Evolutionary conservation across 2,888 invertebrate genomes (phyloP), one percentile per base, ranked within the genome.

Genomic region (Byasa hedistus): DNA sequence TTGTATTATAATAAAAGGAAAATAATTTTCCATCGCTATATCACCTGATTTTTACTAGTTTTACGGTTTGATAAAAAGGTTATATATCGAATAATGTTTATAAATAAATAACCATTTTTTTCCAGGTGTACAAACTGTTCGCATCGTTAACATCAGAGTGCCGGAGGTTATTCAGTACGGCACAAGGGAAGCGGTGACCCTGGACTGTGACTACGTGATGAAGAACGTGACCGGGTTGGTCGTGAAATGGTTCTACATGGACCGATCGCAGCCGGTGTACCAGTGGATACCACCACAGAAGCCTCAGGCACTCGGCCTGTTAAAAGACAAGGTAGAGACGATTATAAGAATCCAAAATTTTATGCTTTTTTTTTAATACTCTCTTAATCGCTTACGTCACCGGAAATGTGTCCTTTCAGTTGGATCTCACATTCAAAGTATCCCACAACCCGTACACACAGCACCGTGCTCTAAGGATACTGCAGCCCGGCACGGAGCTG

Each of bases 231-330:
- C 93, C 0, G 95, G 95, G 0, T 85, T 96, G 23, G 95, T 96
- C 3, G 94, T 96, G 12, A 96, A 96, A 81, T 96, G 96, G 96
- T 95, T 94, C 79, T 93, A 93, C 76, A 94, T 93, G 82, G 93
- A 94, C 75, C 93, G 92, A 69, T 91, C 93, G 0, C 93, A 94
- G 60, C 93, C 94, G 0, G 94, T 96, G n/a, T 96, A 96, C 83
- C 96, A 96, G 81, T 96, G 96, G 96, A 96, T 96, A 69, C 94
- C 95, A 1, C 94, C 94, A 3, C 92, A 93, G 70, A 92, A 92
- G 71, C 95, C 95, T 0, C 94, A 94, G 76, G 94, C 94, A 19
- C 85, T 95, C 59, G 95, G 95, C 1, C 72, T 90, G 27, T 73
- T 92, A 48, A 88, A 79, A 59, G 78, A 91, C 73, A 91, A 86